Evolutionary conservation across 2,888 invertebrate genomes (phyloP).

Genomic region (Tinea pellionella): DNA sequence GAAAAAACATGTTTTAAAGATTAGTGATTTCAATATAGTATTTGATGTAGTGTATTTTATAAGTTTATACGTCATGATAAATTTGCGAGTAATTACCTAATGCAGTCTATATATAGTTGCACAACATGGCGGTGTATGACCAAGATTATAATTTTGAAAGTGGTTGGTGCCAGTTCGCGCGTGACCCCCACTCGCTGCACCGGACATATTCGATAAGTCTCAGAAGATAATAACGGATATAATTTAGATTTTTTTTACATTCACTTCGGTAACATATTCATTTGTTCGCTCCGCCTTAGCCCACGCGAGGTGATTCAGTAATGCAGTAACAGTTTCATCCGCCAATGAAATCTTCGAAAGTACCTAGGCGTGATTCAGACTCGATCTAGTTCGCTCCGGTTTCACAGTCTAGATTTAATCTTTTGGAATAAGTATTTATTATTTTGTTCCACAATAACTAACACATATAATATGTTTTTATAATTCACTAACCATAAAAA

Average conservation of each 20-base stretch:
- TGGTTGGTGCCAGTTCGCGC: slow-evolving; percentile 20
- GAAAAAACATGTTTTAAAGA: too few relatives aligned
- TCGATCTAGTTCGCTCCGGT: slow-evolving; percentile 12
- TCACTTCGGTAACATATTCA: slow-evolving; percentile 26
- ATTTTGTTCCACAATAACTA: slow-evolving; percentile 14
- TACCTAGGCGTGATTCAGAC: slow-evolving; percentile 30
- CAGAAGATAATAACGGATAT: slow-evolving; percentile 35
- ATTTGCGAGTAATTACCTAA: background rate
- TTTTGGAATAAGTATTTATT: slow-evolving; percentile 1
- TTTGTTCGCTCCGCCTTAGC: slow-evolving; percentile 51
- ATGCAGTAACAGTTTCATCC: slow-evolving; percentile 47
- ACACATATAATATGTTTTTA: slow-evolving; percentile 12
- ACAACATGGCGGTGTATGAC: slow-evolving; percentile 14
- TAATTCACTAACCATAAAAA: background rate
- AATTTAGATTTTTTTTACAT: slow-evolving; percentile 35
- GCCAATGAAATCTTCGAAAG: slow-evolving; percentile 58
- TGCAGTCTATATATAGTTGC: slow-evolving; percentile 15
- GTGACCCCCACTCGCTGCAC: slow-evolving; percentile 10
- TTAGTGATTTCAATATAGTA: too few relatives aligned
- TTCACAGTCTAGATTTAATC: slow-evolving; percentile 5
- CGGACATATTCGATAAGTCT: slow-evolving; percentile 14
- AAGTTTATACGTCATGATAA: background rate
- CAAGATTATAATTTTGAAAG: slow-evolving; percentile 23
- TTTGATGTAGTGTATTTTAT: too few relatives aligned
- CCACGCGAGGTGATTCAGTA: slow-evolving; percentile 63